Evolutionary conservation across 2,888 invertebrate species (phyloP).

Genomic region (Leptinotarsa tumamoca): DNA sequence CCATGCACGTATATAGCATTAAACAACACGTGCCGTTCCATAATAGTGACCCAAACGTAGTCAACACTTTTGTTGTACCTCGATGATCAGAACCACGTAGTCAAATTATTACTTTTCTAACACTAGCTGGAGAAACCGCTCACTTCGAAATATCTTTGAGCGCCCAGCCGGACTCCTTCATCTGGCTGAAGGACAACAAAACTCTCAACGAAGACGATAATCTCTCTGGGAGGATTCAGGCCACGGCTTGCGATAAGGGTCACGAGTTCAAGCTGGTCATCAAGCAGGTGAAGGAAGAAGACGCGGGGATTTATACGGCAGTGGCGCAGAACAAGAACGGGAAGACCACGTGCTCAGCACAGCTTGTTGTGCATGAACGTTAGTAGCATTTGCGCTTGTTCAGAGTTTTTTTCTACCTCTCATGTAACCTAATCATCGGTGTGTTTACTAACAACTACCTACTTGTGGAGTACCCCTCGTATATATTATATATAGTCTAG

Average conservation of each 20-base stretch:
- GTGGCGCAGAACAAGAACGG: slow-evolving; percentile 86
- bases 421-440: slow-evolving; percentile 20
- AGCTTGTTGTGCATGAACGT: slow-evolving; percentile 88
- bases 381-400: slow-evolving; percentile 64
- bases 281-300: slow-evolving; percentile 79
- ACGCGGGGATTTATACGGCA: slow-evolving; percentile 92
- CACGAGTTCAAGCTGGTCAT: slow-evolving; percentile 79
- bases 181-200: slow-evolving; percentile 91
- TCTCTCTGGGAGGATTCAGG: slow-evolving; percentile 77
- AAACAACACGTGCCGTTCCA: not conserved
- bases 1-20: no score
- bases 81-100: slow-evolving; percentile 10
- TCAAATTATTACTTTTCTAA: slow-evolving; percentile 31
- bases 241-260: slow-evolving; percentile 72
- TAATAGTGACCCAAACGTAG: not conserved
- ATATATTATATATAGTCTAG: not conserved
- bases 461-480: not conserved
- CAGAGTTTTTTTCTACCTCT: slow-evolving; percentile 25
- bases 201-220: slow-evolving; percentile 79
- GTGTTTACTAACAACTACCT: slow-evolving; percentile 11
- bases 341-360: slow-evolving; percentile 86
- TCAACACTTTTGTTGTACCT: not conserved
- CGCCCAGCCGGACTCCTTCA: slow-evolving; percentile 75
- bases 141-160: slow-evolving; percentile 82
- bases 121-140: slow-evolving; percentile 84